Base-by-base conservation (phyloP, 2,888 invertebrate genomes). In the Coenonympha glycerion region DNA sequence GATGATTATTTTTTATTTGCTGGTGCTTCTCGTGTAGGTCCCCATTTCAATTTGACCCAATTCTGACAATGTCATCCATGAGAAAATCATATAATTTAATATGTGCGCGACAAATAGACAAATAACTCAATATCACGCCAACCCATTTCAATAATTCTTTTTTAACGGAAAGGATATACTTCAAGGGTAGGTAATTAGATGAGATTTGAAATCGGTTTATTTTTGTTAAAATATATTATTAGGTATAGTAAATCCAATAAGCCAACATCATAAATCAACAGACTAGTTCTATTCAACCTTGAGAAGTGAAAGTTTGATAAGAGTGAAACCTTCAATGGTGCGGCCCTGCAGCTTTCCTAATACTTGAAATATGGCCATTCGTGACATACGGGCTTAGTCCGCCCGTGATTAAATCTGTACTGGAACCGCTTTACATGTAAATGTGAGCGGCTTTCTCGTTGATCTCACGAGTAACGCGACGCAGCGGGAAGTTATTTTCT, bases 271-370 rank as follows among this genome's bases (percentile, higher is more conserved):
- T 15, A 39, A 19, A 21, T 18, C 11, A 6, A 30, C 13, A 37
- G 31, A 34, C 30, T 33, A 21, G 42, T 49, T 49, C 37, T 19
- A 31, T 24, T 26, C 36, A 42, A 53, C 55, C 53, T 55, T 55
- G 55, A 49, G 59, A 57, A 69, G 79, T 70, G 83, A 84, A 85
- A 82, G 83, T 68, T 62, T 30, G 46, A 53, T 58, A 61, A 66
- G 63, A 76, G 78, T 71, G 80, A 75, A 76, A 80, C 73, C 66
- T 53, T 63, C 71, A 76, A 77, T 79, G 81, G 80, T 79, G 76
- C 61, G 59, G 69, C 71, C 63, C 58, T 65, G 61, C 74, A 63
- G 73, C 83, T 84, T 84, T 84, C 76, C 68, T 78, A 68, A 58
- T 60, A 61, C 55, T 61, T 65, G 60, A 68, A 65, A 60, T 71